Evolutionary conservation across 2,888 invertebrate genomes (phyloP).

Genomic region (Auanema sp.): DNA sequence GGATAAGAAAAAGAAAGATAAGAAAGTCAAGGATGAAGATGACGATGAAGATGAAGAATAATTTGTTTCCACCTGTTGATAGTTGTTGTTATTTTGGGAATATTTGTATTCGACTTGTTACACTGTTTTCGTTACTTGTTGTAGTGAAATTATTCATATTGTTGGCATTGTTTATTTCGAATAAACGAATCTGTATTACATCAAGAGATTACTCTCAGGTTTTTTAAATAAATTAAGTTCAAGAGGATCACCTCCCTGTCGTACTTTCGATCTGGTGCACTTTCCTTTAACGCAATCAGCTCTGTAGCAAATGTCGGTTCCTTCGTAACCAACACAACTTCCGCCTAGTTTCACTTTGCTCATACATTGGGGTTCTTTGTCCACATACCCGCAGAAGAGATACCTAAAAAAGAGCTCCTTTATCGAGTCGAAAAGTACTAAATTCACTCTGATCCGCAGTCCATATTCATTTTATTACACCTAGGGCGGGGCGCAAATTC

Average conservation of each 20-base stretch:
- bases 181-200: constrained; percentile 10
- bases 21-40: constrained; percentile 27
- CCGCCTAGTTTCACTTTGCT: constrained; percentile 55
- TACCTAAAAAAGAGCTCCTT: constrained; percentile 46
- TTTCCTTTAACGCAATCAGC: constrained; percentile 47
- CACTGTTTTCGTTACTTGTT: not conserved
- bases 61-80: constrained; percentile 7
- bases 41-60: constrained; percentile 30
- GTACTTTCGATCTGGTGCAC: constrained; percentile 17
- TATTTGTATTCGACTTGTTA: constrained; percentile 2
- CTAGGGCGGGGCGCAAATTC: constrained; percentile 51
- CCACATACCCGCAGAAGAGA: constrained; percentile 53
- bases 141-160: constrained; percentile 14
- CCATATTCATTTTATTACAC: constrained; percentile 26
- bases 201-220: constrained; percentile 5
- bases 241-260: no score
- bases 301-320: constrained; percentile 47
- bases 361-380: constrained; percentile 41
- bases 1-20: constrained; percentile 37
- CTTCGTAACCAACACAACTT: constrained; percentile 57
- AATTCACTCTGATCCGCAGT: constrained; percentile 41
- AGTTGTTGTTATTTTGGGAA: not conserved
- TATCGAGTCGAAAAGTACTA: not conserved
- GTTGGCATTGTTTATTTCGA: constrained; percentile 12
- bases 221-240: no score